Conservation (phyloP, 2,113 vertebrate species). For the Corythaeola cristata region DNA sequence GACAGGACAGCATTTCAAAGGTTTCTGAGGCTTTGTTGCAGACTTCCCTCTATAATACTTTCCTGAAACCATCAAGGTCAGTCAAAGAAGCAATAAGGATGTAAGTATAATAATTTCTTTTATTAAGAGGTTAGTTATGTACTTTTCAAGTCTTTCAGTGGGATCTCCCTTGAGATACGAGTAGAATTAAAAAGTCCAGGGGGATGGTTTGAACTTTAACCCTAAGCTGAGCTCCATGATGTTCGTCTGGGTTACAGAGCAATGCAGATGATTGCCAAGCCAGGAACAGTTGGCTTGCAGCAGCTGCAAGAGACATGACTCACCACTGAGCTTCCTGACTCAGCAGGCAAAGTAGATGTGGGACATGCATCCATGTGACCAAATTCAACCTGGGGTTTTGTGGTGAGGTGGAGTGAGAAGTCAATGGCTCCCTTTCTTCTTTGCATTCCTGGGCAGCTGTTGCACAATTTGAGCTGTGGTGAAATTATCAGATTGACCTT, state of each 20-base stretch:
- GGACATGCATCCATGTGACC: background rate
- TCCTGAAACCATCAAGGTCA: background rate
- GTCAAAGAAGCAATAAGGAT: background rate
- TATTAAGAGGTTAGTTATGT: background rate
- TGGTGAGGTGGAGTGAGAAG: background rate
- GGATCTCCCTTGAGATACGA: background rate
- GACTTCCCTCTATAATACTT: background rate
- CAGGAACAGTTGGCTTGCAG: background rate
- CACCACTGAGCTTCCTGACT: background rate
- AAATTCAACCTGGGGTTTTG: background rate
- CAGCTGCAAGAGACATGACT: background rate
- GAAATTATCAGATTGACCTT: background rate
- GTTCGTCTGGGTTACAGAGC: background rate
- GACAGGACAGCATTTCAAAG: background rate
- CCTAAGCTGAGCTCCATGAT: background rate
- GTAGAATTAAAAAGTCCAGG: background rate
- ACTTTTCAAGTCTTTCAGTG: background rate
- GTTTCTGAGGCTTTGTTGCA: background rate
- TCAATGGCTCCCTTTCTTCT: background rate
- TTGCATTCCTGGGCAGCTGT: background rate
- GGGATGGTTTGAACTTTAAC: background rate
- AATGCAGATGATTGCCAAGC: background rate
- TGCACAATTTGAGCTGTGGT: background rate
- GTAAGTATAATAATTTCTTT: background rate
- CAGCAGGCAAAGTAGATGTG: background rate